Base-by-base conservation (phyloP, 2,797 vertebrate species). In the Falco columbarius region DNA sequence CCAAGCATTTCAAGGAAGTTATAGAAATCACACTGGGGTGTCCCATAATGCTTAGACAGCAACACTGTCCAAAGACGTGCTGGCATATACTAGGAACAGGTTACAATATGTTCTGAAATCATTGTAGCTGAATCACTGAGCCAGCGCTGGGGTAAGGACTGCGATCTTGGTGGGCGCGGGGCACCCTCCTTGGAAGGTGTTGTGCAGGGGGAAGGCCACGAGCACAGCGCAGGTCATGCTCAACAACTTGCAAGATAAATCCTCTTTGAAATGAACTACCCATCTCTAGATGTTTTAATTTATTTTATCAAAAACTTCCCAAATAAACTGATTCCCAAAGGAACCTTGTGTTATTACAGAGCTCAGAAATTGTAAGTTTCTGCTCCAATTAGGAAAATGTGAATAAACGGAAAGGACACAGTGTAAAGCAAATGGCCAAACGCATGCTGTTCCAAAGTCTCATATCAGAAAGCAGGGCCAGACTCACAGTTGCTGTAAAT, bases 171-270 rank as follows among this genome's bases (percentile, higher is more conserved):
- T 44, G 23, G 8, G 10, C 14, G 5, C n/a, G 55, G n/a, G 9
- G 7, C 34, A 30, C 17, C 72, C 72, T 55, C 34, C 68, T 24
- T 17, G 6, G 19, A 68, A 72, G 47, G 16, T 14, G 14, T 2
- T 22, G 14, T 1, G 0, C 0, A 17, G n/a, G 4, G 13, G 30
- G 8, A 88, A 49, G 11, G 30, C 46, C 40, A 10, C 5, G 15
- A 65, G 47, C 26, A 44, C 52, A 42, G 46, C 1, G 5, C 17
- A 52, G 54, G 34, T 65, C 32, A 34, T 2, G 21, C 36, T 72
- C 65, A 81, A 89, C 24, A 70, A 10, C 32, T 62, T 67, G n/a
- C 38, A 66, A 52, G 23, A 63, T 54, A 29, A 56, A 79, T 76
- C 36, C 30, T 59, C 52, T 70, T 81, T 40, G 52, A 73, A 86